phyloP scores from a whole-genome alignment of 2,113 vertebrate species.

The Ptyas mucosa region DNA sequence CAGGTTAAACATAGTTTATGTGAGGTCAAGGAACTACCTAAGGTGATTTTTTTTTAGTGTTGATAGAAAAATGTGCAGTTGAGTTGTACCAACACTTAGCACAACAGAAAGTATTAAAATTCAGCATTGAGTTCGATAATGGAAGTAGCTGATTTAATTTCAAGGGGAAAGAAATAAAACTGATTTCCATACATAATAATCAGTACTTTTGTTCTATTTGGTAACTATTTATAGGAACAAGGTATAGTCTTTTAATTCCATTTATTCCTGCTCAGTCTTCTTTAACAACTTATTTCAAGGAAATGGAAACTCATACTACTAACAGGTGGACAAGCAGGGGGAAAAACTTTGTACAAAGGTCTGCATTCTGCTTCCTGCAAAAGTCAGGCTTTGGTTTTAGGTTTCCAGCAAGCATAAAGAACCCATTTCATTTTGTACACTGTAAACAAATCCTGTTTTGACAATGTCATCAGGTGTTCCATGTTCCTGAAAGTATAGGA shows the following conservation, averaged over 20 bases:
- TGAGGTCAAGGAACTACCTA: not conserved
- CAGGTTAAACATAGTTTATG: not conserved
- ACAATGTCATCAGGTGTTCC: slow-evolving; percentile 11
- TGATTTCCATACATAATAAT: not conserved
- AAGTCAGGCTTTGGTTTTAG: not conserved
- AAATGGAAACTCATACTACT: not conserved
- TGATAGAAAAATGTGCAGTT: not conserved
- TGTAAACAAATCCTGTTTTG: slow-evolving; percentile 4
- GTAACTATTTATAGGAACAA: not conserved
- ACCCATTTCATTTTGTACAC: slow-evolving; percentile 19
- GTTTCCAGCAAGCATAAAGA: not conserved
- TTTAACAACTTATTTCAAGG: not conserved
- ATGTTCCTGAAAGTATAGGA: slow-evolving; percentile 1
- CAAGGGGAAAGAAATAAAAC: not conserved
- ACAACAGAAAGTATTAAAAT: not conserved
- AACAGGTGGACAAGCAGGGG: not conserved
- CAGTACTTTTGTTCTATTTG: not conserved
- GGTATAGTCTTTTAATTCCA: not conserved
- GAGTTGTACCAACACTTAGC: not conserved
- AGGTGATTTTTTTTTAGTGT: not conserved
- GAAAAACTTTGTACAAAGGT: not conserved
- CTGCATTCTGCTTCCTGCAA: not conserved
- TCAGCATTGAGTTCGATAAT: not conserved
- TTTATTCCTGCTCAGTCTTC: no score
- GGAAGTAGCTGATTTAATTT: not conserved